Evolutionary conservation across 1,140 invertebrate genomes (phyloP).

Genomic region (Orchesella cincta): DNA sequence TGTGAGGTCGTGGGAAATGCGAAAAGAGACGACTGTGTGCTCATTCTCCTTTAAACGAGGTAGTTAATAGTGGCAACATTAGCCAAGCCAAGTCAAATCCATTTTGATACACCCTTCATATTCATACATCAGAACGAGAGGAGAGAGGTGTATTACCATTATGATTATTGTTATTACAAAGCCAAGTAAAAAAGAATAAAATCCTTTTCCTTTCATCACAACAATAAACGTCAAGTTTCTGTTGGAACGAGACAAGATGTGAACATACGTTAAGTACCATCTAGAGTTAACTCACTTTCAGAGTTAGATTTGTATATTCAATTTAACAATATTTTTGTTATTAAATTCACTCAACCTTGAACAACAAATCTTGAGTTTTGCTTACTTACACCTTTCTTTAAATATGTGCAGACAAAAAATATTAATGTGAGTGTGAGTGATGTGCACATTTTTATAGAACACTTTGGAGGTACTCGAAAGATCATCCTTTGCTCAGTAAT

Average conservation of each 20-base stretch:
- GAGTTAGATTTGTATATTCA: not conserved
- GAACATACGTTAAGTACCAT: not conserved
- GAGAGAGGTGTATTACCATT: conserved; percentile 1
- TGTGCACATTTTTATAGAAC: not conserved
- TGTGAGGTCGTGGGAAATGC: conserved; percentile 26
- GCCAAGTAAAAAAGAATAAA: too few species aligned
- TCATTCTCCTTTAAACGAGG: conserved; percentile 13
- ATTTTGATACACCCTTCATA: conserved; percentile 14
- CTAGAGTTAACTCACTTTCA: not conserved
- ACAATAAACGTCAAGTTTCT: conserved; percentile 25
- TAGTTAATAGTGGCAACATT: conserved; percentile 12
- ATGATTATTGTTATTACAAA: conserved; percentile 29
- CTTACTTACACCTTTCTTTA: too few species aligned
- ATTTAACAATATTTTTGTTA: conserved; percentile 21
- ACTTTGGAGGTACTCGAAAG: not conserved
- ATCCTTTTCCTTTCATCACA: conserved; percentile 23
- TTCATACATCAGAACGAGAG: not conserved
- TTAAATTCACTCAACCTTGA: conserved; percentile 22
- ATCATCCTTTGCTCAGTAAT: conserved; percentile 27
- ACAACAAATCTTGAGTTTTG: conserved; percentile 6
- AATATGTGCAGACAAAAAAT: not conserved
- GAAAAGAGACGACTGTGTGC: not conserved
- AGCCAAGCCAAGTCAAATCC: conserved; percentile 5
- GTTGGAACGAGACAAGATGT: not conserved
- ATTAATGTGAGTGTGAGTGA: not conserved